These are phyloP conservation scores for Bettongia penicillata DNA, from an alignment of 2,113 vertebrate species.

Conservation along the genomic window DNA sequence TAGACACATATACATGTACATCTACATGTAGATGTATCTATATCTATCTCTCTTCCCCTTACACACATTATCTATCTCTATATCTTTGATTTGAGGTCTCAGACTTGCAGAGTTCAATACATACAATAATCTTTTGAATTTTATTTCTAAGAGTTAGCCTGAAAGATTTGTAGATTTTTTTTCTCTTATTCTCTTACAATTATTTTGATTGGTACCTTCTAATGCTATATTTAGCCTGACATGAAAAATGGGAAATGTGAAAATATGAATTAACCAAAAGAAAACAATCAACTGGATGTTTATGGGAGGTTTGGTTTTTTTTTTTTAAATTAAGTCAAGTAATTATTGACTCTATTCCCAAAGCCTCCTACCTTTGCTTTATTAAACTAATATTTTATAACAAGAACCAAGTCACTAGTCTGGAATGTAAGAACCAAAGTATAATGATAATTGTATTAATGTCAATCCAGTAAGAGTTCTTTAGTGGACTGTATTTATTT, in stretches of 20 bases:
- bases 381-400: background rate
- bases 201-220: background rate
- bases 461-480: background rate
- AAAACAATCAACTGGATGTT: background rate
- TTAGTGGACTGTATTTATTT: background rate
- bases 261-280: slow-evolving; percentile 12
- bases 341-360: background rate
- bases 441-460: background rate
- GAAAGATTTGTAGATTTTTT: background rate
- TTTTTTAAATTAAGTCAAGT: background rate
- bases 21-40: background rate
- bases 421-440: background rate
- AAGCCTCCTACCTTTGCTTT: background rate
- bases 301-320: background rate
- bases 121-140: background rate
- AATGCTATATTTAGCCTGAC: background rate
- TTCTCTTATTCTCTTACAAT: background rate
- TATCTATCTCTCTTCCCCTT: no score
- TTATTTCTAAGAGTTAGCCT: background rate
- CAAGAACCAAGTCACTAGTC: background rate
- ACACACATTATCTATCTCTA: background rate
- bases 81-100: background rate
- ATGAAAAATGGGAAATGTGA: slow-evolving; percentile 25
- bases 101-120: background rate
- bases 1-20: background rate